phyloP scores from a whole-genome alignment of 2,797 vertebrate genomes.

The Sphenopsis melanotis region DNA sequence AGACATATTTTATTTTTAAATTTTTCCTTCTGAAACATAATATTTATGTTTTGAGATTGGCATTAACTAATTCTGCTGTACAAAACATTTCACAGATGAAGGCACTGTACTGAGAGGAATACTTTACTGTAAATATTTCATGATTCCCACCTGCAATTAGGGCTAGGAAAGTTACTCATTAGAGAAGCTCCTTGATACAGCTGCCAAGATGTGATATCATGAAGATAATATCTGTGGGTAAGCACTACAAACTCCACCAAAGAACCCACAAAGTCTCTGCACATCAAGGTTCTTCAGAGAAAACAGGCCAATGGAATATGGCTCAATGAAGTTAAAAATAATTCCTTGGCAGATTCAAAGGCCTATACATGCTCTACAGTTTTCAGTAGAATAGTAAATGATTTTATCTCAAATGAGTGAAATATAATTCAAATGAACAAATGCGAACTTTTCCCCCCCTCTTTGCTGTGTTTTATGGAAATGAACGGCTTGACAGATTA shows the following conservation, averaged over 20 bases:
- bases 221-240: slow-evolving; percentile 38
- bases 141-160: slow-evolving; percentile 19
- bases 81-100: slow-evolving; percentile 5
- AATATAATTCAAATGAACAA: slow-evolving; percentile 31
- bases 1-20: background rate
- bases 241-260: slow-evolving; percentile 8
- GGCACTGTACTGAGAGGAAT: background rate
- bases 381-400: slow-evolving; percentile 20
- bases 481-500: slow-evolving; percentile 27
- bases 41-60: slow-evolving; percentile 42
- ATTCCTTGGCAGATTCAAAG: slow-evolving; percentile 30
- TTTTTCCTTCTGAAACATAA: slow-evolving; percentile 1
- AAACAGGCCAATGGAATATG: background rate
- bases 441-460: background rate
- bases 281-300: slow-evolving; percentile 27
- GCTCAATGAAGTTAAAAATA: slow-evolving; percentile 51
- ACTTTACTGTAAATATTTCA: slow-evolving; percentile 47
- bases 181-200: slow-evolving; percentile 35
- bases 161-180: slow-evolving; percentile 24
- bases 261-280: slow-evolving; percentile 19
- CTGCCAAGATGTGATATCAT: slow-evolving; percentile 48
- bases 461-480: slow-evolving; percentile 22
- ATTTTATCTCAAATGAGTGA: slow-evolving; percentile 44
- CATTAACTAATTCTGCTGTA: slow-evolving; percentile 5
- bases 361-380: background rate